These are phyloP conservation scores for Drosophila gunungcola DNA, from an alignment of 1,140 invertebrate species.

Conservation along the genomic window DNA sequence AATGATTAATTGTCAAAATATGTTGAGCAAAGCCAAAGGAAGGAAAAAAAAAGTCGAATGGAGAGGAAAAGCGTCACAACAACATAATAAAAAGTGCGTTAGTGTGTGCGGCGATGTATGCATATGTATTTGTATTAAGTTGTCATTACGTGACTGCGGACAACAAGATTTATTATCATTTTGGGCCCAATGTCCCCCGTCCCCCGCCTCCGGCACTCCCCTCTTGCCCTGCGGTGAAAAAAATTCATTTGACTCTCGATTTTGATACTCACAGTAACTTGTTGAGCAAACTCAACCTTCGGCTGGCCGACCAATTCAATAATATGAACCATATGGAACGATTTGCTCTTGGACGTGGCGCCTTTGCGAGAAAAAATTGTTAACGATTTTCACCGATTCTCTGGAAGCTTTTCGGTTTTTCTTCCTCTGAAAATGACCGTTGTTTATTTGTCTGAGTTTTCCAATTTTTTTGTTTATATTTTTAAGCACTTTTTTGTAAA, in stretches of 20 bases:
- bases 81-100: slow-evolving; percentile 78
- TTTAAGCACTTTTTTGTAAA: slow-evolving; percentile 29
- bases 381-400: slow-evolving; percentile 58
- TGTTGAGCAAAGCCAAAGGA: slow-evolving; percentile 62
- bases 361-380: slow-evolving; percentile 76
- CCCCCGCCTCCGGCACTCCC: neutral
- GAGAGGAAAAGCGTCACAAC: slow-evolving; percentile 47
- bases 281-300: slow-evolving; percentile 85
- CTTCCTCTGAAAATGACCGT: slow-evolving; percentile 31
- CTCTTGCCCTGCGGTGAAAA: slow-evolving; percentile 21
- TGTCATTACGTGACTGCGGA: slow-evolving; percentile 84
- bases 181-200: slow-evolving; percentile 4
- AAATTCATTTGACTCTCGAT: slow-evolving; percentile 59
- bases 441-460: slow-evolving; percentile 18
- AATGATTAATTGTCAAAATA: slow-evolving; percentile 84
- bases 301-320: slow-evolving; percentile 85
- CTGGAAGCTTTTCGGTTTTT: slow-evolving; percentile 24
- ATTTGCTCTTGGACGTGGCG: slow-evolving; percentile 80
- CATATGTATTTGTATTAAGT: slow-evolving; percentile 84
- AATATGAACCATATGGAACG: slow-evolving; percentile 85
- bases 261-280: slow-evolving; percentile 84
- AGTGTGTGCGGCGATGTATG: slow-evolving; percentile 58
- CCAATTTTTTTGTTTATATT: slow-evolving; percentile 11
- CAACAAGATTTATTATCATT: slow-evolving; percentile 84
- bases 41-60: slow-evolving; percentile 5